phyloP scores from a whole-genome alignment of 1,140 invertebrate genomes.

The Hirudo medicinalis region DNA sequence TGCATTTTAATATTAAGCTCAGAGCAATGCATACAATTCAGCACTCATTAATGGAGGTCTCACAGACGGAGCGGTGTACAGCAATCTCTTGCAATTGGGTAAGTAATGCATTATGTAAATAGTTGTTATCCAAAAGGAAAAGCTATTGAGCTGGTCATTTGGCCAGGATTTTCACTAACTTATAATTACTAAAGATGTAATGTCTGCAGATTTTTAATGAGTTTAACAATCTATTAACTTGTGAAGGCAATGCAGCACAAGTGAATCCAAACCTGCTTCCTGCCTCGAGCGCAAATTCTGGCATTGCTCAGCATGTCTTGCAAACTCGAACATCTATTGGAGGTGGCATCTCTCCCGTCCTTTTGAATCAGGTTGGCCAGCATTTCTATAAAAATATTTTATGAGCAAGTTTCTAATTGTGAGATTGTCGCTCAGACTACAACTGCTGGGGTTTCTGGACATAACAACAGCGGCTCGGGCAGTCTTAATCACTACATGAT shows the following conservation, averaged over 20 bases:
- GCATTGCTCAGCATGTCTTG: conserved; percentile 34
- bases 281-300: conserved; percentile 47
- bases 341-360: conserved; percentile 56
- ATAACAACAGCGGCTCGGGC: not conserved
- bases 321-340: conserved; percentile 53
- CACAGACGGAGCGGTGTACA: conserved; percentile 29
- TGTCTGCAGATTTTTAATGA: not conserved
- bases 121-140: not conserved
- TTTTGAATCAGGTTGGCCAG: conserved; percentile 44
- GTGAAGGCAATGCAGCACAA: conserved; percentile 30
- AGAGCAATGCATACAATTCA: conserved; percentile 12
- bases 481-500: conserved; percentile 56
- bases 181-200: not conserved
- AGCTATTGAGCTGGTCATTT: not conserved
- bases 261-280: conserved; percentile 40
- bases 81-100: conserved; percentile 35
- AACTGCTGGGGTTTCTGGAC: conserved; percentile 3
- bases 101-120: not conserved
- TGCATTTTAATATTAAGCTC: not conserved
- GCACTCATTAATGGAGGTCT: conserved; percentile 12
- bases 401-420: not conserved
- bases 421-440: not conserved
- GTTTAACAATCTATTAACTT: not conserved
- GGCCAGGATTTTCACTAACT: not conserved
- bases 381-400: not conserved